Evolutionary conservation across 2,888 invertebrate species (phyloP).

Genomic region (Pogonocherus hispidulus): DNA sequence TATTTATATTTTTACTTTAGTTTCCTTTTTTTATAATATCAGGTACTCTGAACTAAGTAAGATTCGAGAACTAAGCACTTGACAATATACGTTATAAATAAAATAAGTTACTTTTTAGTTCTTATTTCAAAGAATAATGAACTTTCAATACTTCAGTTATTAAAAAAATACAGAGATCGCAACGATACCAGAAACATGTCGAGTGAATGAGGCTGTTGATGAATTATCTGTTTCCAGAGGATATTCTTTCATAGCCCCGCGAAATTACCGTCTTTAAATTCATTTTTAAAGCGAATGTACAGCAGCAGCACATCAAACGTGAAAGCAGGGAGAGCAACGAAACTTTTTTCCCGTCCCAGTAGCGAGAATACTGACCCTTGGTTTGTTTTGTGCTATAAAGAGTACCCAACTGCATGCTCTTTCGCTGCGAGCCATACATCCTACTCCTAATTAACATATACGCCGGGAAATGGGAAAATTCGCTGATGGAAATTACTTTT

Average conservation of each 20-base stretch:
- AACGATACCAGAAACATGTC: too few species aligned
- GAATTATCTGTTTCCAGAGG: too few species aligned
- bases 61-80: too few species aligned
- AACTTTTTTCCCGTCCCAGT: conserved; percentile 65
- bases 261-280: conserved; percentile 48
- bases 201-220: too few species aligned
- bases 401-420: conserved; percentile 66
- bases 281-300: conserved; percentile 46
- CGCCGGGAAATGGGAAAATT: conserved; percentile 60
- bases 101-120: too few species aligned
- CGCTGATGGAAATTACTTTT: conserved; percentile 66
- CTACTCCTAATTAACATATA: conserved; percentile 68
- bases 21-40: too few species aligned
- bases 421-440: conserved; percentile 66
- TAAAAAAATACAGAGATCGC: too few species aligned
- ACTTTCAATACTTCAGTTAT: too few species aligned
- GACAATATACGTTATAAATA: too few species aligned
- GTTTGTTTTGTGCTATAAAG: conserved; percentile 67
- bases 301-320: conserved; percentile 62
- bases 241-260: conserved; percentile 12
- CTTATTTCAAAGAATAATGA: too few species aligned
- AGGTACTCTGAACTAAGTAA: too few species aligned
- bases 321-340: conserved; percentile 57
- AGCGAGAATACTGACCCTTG: conserved; percentile 68
- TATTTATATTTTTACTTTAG: too few species aligned